Base-by-base conservation (phyloP, 2,797 vertebrate genomes). In the Borostomias antarcticus region DNA sequence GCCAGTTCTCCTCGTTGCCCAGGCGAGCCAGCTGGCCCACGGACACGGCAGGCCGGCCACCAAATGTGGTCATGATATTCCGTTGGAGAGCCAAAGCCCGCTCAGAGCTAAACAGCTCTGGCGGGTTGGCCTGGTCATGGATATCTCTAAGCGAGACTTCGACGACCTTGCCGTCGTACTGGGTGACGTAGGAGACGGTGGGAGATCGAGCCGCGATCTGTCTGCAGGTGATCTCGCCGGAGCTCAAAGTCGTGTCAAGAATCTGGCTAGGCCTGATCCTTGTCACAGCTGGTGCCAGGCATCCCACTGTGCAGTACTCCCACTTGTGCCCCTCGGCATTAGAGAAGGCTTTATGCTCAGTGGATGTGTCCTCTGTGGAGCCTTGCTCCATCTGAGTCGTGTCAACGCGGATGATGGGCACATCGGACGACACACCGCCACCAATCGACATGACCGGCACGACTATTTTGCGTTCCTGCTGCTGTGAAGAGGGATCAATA, bases 221-320 rank as follows among this genome's bases (percentile, higher is more conserved):
- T 32, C 58, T 76, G 74, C 72, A 72, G 33, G 40, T 58, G 8
- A 76, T 8, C 0, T 60, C 48, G 0, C 70, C 58, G 0, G 51
- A 37, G 11, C 65, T 69, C n/a, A n/a, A n/a, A 1, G 10, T 28
- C 3, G 51, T 53, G 1, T 56, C 65, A 0, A 76, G 66, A 0
- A 72, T 30, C 1, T 69, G 21, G 0, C 19, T 58, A 0, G 62
- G 62, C 6, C 30, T 5, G 9, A 73, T 28, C 32, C 69, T 62
- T 3, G 1, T 26, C 19, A 76, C 1, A 0, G 74, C 70, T 0
- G 70, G 70, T 0, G 74, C 23, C 17, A 25, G 40, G 21, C 74
- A 76, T 6, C 74, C 66, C 0, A 76, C 62, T 0, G 66, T 76
- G 21, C 32, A 50, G 26, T 56, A 76, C 26, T 76, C 74, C 70